Evolutionary conservation across 2,797 vertebrate species (phyloP), one percentile per base, ranked within the genome.

Genomic region (Sebastiscus albofasciatus): DNA sequence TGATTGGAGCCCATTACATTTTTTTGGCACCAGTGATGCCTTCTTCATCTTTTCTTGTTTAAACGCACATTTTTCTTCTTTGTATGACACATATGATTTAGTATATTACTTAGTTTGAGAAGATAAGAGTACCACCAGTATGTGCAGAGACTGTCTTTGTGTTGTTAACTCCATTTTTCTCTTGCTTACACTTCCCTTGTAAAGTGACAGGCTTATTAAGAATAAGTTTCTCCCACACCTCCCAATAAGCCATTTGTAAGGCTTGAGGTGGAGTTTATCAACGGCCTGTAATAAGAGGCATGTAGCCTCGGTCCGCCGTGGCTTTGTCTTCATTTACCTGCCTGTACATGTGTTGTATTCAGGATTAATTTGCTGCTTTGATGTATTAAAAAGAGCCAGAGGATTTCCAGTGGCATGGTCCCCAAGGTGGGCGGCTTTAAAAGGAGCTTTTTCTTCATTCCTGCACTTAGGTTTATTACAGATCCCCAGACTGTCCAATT

Each of bases 261-360:
- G 90, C 90, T 93, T 26, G 87, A 90, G 92, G 90, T 93, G 83
- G 87, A 91, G 90, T 96, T 95, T 87, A 95, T 95, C 93, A 95
- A 80, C 84, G 80, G 65, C 77, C 87, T 93, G 93, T 93, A 95
- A 94, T 94, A 93, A 94, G 90, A 87, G 81, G 78, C 90, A 89
- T 79, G 90, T 87, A 85, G 83, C 90, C 91, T 27, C 1, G 82
- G 85, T 92, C 88, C 92, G 72, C 87, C 81, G 90, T 91, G 88
- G 87, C 91, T 96, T 95, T 95, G 93, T 96, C 94, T 96, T 96
- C 94, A 96, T 96, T 96, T 96, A 94, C 95, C 93, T 95, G 94
- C 90, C 93, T 89, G 92, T 93, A 92, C 90, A 92, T 94, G 92
- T 92, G 91, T 85, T 93, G 93, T 92, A 93, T 90, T 93, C 91